A percentile compares a stretch with the other conserved stretches of the same genome.
phyloP scores from a whole-genome alignment of 1,140 invertebrate species.

The Aphidius gifuensis region DNA sequence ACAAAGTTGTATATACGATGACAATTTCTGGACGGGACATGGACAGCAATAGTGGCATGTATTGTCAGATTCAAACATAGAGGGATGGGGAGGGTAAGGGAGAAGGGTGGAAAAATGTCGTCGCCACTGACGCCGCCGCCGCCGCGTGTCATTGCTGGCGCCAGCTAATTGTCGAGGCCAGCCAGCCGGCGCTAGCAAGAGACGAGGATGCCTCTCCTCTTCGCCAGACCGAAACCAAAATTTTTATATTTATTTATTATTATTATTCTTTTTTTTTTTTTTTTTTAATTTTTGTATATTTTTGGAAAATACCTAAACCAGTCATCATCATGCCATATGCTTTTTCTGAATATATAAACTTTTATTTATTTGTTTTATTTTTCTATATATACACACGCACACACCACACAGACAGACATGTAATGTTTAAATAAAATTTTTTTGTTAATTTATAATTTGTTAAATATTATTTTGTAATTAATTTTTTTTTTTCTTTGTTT shows the following conservation, averaged over 20 bases:
- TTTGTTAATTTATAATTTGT: neutral
- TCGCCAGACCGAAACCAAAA: constrained; percentile 33
- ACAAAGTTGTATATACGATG: too few relatives aligned
- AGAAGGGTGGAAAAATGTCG: constrained; percentile 21
- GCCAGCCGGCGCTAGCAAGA: constrained; percentile 44
- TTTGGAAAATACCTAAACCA: too few relatives aligned
- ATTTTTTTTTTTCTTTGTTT: constrained; percentile 17
- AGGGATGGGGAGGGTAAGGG: constrained; percentile 18
- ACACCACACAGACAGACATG: constrained; percentile 15
- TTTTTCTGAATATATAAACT: constrained; percentile 4
- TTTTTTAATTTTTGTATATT: neutral
- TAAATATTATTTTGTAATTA: constrained; percentile 6
- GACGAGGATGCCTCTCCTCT: constrained; percentile 31
- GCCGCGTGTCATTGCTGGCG: constrained; percentile 51
- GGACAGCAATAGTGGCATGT: too few relatives aligned
- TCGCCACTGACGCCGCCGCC: constrained; percentile 32
- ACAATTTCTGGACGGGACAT: too few relatives aligned
- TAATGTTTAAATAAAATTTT: constrained; percentile 27
- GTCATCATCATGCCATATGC: constrained; percentile 15
- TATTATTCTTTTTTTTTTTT: constrained; percentile 12
- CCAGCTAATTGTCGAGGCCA: constrained; percentile 52
- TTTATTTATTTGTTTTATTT: neutral
- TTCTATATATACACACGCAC: neutral
- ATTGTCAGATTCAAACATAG: neutral
- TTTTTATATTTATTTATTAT: constrained; percentile 6